Evolutionary conservation across 2,113 vertebrate genomes (phyloP).

Genomic region (Gambusia affinis): DNA sequence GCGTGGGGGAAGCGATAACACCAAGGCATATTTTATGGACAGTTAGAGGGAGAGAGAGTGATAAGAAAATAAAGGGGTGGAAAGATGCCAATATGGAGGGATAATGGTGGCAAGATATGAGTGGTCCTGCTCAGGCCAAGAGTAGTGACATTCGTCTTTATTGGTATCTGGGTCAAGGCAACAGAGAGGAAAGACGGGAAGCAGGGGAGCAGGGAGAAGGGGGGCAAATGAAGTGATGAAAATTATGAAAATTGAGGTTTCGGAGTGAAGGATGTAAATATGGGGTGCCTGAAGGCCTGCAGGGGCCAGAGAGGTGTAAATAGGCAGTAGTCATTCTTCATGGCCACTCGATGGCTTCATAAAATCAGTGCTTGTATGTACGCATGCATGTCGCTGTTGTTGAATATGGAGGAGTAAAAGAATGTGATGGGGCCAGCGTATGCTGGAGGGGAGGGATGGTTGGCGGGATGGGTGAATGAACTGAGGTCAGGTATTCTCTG

Average conservation of each 20-base stretch:
- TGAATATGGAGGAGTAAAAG: constrained; percentile 72
- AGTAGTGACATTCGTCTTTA: constrained; percentile 79
- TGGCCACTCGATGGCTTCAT: constrained; percentile 55
- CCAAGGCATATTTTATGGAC: constrained; percentile 85
- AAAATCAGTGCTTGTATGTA: constrained; percentile 56
- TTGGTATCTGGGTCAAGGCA: constrained; percentile 85
- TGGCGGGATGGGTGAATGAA: constrained; percentile 59
- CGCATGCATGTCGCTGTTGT: constrained; percentile 47
- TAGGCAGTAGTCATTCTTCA: constrained; percentile 60
- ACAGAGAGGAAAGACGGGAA: constrained; percentile 38
- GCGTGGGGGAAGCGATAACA: constrained; percentile 78
- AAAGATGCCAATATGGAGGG: constrained; percentile 62
- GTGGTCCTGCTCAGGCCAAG: constrained; percentile 77
- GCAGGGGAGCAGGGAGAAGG: constrained; percentile 56
- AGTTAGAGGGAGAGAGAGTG: constrained; percentile 67
- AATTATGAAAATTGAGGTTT: constrained; percentile 74
- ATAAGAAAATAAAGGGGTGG: constrained; percentile 44
- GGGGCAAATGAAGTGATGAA: constrained; percentile 76
- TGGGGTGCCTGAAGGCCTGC: constrained; percentile 60
- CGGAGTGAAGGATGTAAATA: constrained; percentile 48
- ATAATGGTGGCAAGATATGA: constrained; percentile 50
- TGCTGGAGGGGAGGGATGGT: constrained; percentile 42
- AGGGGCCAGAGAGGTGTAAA: constrained; percentile 25
- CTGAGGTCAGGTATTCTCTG: constrained; percentile 71
- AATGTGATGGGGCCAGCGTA: constrained; percentile 48